Conservation (phyloP, 2,113 vertebrate genomes). For the Nothocercus julius region DNA sequence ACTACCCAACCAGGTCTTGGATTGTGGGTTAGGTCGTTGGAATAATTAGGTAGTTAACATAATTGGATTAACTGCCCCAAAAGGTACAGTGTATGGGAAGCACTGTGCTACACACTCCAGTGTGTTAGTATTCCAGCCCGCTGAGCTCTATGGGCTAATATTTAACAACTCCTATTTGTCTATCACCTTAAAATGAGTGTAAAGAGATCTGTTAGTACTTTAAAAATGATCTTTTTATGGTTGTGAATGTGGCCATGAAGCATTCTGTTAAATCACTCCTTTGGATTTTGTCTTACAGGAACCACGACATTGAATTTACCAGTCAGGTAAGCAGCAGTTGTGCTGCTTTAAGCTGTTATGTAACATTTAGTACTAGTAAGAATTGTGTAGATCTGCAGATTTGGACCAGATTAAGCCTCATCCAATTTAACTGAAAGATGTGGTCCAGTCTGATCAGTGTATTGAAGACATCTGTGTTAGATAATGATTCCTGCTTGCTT, state of each 20-base stretch:
- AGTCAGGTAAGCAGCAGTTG: constrained; percentile 63
- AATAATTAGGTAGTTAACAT: background rate
- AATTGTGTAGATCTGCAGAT: background rate
- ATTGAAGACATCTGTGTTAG: background rate
- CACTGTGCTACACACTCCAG: background rate
- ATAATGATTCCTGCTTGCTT: background rate
- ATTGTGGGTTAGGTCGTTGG: too few relatives aligned
- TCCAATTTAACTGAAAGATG: background rate
- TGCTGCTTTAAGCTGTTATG: background rate
- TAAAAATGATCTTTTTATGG: background rate
- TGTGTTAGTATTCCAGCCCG: background rate
- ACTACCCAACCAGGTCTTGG: background rate
- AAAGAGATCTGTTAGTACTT: background rate
- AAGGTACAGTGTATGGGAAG: background rate
- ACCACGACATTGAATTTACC: constrained; percentile 56
- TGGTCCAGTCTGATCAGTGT: background rate
- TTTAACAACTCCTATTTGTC: background rate
- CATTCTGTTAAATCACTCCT: background rate
- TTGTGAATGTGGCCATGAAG: background rate
- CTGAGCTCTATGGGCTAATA: fast-evolving
- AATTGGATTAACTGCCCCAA: background rate
- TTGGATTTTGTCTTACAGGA: constrained; percentile 64
- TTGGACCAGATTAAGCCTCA: background rate
- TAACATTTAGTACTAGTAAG: fast-evolving
- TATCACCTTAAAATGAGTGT: background rate